phyloP scores from a whole-genome alignment of 2,113 vertebrate genomes.

The Polypterus bichir region DNA sequence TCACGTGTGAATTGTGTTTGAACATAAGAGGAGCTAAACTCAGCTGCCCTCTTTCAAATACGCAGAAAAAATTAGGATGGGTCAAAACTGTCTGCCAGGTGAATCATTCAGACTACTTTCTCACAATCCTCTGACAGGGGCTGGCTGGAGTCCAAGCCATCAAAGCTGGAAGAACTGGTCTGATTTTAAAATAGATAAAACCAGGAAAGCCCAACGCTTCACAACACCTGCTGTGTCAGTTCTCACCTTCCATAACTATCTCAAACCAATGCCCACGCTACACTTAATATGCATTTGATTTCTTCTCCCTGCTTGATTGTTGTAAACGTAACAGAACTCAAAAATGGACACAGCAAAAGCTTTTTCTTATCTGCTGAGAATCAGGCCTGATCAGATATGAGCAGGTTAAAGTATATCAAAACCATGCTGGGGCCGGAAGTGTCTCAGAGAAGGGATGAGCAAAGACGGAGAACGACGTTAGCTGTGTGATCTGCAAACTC shows the following conservation, averaged over 20 bases:
- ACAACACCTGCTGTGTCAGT: constrained; percentile 1
- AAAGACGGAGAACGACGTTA: constrained; percentile 36
- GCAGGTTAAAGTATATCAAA: constrained; percentile 26
- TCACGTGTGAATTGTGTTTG: too few species aligned
- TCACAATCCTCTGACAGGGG: not conserved
- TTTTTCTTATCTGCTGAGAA: too few species aligned
- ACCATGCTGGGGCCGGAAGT: constrained; percentile 13
- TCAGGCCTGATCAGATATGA: constrained; percentile 3
- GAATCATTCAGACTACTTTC: not conserved
- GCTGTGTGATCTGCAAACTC: constrained; percentile 50
- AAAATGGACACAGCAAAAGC: too few species aligned
- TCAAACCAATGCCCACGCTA: too few species aligned
- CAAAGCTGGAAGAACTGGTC: not conserved
- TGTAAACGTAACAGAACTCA: too few species aligned
- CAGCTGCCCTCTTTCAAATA: too few species aligned
- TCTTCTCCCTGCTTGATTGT: too few species aligned
- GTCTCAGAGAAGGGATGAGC: constrained; percentile 17
- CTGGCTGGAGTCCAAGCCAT: not conserved
- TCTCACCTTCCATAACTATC: not conserved
- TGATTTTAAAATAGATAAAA: not conserved
- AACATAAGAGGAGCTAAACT: too few species aligned
- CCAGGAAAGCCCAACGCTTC: not conserved
- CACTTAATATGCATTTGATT: too few species aligned
- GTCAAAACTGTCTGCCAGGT: too few species aligned
- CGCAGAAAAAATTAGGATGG: too few species aligned